Percentiles rank a stretch among this genome's conserved stretches.
Evolutionary conservation across 2,888 invertebrate species (phyloP).

Genomic region (Mongoloraphidia duomilia): DNA sequence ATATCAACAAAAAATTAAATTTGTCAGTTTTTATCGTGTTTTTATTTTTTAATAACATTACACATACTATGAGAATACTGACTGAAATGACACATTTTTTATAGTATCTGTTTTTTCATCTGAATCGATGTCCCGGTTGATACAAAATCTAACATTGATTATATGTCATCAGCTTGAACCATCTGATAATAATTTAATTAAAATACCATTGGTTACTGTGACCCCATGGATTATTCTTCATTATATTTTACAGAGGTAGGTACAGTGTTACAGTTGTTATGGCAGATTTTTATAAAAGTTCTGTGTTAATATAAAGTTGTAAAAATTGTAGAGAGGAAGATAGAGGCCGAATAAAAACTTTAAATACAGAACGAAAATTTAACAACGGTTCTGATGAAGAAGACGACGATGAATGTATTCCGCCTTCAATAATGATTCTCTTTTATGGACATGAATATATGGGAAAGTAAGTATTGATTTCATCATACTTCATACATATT

Average conservation of each 20-base stretch:
- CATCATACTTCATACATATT: neutral
- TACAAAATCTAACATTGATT: conserved; percentile 60
- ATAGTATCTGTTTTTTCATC: conserved; percentile 34
- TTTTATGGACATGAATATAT: conserved; percentile 76
- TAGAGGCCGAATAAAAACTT: conserved; percentile 40
- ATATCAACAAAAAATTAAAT: too few relatives aligned
- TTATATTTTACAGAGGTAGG: conserved; percentile 51
- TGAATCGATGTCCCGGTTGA: conserved; percentile 46
- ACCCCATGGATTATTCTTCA: conserved; percentile 75
- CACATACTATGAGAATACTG: conserved; percentile 1
- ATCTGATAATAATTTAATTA: conserved; percentile 40
- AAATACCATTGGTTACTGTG: conserved; percentile 54
- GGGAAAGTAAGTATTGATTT: conserved; percentile 36
- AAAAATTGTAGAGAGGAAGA: conserved; percentile 44
- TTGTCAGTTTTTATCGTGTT: neutral
- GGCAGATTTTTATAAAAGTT: neutral
- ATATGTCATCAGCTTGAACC: conserved; percentile 56
- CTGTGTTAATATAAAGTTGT: conserved; percentile 1
- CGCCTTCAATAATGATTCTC: conserved; percentile 59
- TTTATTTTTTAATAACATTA: neutral
- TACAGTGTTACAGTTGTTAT: conserved; percentile 5
- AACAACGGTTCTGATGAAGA: conserved; percentile 20
- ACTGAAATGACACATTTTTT: neutral
- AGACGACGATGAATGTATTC: conserved; percentile 43
- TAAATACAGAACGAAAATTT: conserved; percentile 23